These are phyloP conservation scores for Drosophila hamatofila DNA, from an alignment of 2,888 invertebrate species.

Conservation along the genomic window DNA sequence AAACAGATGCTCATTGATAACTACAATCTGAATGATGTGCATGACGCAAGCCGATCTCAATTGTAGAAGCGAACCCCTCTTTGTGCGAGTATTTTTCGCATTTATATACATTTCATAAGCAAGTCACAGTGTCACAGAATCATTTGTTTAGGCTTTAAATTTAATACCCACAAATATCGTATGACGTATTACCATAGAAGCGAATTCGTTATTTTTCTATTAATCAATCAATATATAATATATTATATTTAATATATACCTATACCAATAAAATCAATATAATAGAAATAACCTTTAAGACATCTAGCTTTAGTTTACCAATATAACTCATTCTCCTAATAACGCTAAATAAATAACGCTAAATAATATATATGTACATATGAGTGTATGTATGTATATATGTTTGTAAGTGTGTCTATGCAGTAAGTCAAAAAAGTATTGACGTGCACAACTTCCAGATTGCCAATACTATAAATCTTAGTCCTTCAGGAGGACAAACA, in stretches of 20 bases:
- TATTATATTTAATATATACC: no score
- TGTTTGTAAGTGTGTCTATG: neutral
- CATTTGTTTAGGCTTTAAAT: neutral
- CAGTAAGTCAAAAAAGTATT: neutral
- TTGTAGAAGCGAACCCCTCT: constrained; percentile 24
- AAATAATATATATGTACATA: neutral
- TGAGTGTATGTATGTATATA: neutral
- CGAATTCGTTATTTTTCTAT: neutral
- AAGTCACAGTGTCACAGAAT: constrained; percentile 40
- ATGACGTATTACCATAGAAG: neutral
- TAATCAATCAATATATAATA: neutral
- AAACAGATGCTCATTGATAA: constrained; percentile 40
- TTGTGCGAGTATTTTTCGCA: constrained; percentile 4
- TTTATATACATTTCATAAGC: neutral
- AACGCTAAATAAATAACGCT: neutral
- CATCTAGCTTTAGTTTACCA: neutral
- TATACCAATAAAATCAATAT: neutral
- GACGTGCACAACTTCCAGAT: neutral
- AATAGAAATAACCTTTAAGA: neutral
- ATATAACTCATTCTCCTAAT: neutral
- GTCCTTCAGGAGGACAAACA: neutral
- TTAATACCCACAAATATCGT: neutral
- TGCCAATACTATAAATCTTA: neutral
- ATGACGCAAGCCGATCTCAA: constrained; percentile 51
- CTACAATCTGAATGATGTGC: constrained; percentile 29